Base-by-base conservation (phyloP, 1,140 invertebrate genomes). In the Thaumetopoea pityocampa region DNA sequence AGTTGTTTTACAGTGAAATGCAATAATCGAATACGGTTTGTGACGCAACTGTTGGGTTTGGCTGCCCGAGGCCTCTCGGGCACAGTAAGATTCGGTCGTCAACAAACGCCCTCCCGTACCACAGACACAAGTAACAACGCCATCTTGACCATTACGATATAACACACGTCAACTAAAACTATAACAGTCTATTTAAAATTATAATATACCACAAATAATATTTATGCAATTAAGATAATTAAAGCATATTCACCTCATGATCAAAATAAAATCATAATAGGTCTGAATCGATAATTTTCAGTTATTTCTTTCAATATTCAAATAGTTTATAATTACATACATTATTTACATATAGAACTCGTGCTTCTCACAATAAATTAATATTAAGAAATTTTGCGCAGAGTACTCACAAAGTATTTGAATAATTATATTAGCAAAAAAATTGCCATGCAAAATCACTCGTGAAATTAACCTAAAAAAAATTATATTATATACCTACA, bases 131-230 rank as follows among this genome's bases (percentile, higher is more conserved):
- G 54, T 46, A 72, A 74, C 63, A 70, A 71, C 58, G 59, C 50
- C 57, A 51, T 49, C 59, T 65, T 53, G 44, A 61, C 57, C 62
- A 56, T 60, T 52, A 52, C 40, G n/a, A n/a, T n/a, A n/a, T 46
- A 60, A 66, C 66, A 38, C 54, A 66, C 59, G 51, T 37, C 52
- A 77, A 72, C 67, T 80, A 83, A 78, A 78, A 70, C 68, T 80
- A 80, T 80, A 80, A 83, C 79, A 80, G 76, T 80, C 79, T 80
- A 72, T 78, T 73, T 69, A 71, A 76, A 83, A 80, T 76, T 72
- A 77, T 76, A 82, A 77, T 83, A 80, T 69, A 74, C 62, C 66
- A 71, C 74, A 69, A 69, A 48, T 76, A 77, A 72, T 76, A 67
- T 74, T 57, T 66, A 71, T 70, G 40, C 64, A 69, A 72, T 69